phyloP scores from a whole-genome alignment of 2,888 invertebrate genomes.

The Physocephala rufipes region DNA sequence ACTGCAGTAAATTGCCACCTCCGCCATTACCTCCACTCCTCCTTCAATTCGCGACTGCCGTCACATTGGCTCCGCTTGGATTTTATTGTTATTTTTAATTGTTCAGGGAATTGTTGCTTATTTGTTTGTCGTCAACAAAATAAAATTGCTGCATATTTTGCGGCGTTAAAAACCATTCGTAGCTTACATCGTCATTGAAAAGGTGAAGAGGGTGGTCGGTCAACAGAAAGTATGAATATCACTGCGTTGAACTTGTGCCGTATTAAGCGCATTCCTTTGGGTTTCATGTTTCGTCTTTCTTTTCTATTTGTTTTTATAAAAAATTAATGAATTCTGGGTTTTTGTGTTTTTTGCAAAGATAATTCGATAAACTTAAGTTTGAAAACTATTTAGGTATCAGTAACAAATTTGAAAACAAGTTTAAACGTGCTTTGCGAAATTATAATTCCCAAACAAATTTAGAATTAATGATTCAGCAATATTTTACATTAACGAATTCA shows the following conservation, averaged over 20 bases:
- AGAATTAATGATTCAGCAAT: too few species aligned
- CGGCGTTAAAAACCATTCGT: slow-evolving; percentile 10
- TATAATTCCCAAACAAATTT: too few species aligned
- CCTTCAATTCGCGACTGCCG: too few species aligned
- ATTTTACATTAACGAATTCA: too few species aligned
- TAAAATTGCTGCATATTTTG: slow-evolving; percentile 17
- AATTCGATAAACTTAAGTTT: too few species aligned
- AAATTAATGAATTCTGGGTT: neutral
- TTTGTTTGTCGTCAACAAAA: neutral
- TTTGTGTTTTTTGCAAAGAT: neutral
- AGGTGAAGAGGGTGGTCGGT: too few species aligned
- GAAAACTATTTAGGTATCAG: too few species aligned
- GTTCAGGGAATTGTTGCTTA: slow-evolving; percentile 19
- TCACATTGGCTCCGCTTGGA: neutral
- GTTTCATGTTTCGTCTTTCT: neutral
- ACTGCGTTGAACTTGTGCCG: neutral
- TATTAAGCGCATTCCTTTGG: neutral
- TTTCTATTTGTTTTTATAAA: neutral
- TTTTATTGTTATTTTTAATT: slow-evolving; percentile 22
- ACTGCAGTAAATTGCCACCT: neutral
- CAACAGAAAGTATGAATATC: neutral
- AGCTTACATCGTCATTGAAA: neutral
- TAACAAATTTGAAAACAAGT: too few species aligned
- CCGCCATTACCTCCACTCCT: neutral
- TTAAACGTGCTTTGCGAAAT: too few species aligned